These are phyloP conservation scores for Scarus forsteni DNA, from an alignment of 2,797 vertebrate species.

Conservation along the genomic window DNA sequence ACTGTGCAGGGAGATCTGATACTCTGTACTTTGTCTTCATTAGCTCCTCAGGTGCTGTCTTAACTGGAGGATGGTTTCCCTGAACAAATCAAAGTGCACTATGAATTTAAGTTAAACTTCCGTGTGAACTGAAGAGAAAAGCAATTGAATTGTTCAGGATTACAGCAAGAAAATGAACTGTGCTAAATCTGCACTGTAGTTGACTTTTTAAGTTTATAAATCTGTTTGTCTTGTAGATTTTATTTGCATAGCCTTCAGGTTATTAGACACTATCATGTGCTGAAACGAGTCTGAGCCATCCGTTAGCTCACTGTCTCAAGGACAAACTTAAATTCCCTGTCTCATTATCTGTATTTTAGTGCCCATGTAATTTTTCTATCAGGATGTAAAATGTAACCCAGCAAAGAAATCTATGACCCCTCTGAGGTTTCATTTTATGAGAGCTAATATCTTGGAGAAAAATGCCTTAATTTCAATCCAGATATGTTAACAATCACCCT, in stretches of 20 bases:
- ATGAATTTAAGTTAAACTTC: constrained; percentile 27
- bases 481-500: constrained; percentile 40
- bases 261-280: constrained; percentile 37
- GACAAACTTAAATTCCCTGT: constrained; percentile 18
- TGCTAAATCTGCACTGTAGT: constrained; percentile 4
- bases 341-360: constrained; percentile 4
- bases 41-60: constrained; percentile 33
- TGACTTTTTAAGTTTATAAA: constrained; percentile 9
- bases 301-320: constrained; percentile 15
- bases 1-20: constrained; percentile 23
- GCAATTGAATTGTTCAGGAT: constrained; percentile 8
- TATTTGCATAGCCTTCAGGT: constrained; percentile 59
- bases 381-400: constrained; percentile 2
- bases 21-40: constrained; percentile 44
- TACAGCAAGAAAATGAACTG: constrained; percentile 22
- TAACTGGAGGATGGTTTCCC: constrained; percentile 23
- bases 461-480: constrained; percentile 23
- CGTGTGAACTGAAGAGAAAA: constrained; percentile 24
- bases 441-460: constrained; percentile 10
- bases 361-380: constrained; percentile 24
- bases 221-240: constrained; percentile 31
- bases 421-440: constrained; percentile 4
- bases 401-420: background rate
- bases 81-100: constrained; percentile 45
- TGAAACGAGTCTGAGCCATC: constrained; percentile 40